These are phyloP conservation scores for Holothuria scabra DNA, from an alignment of 53 echinoderm and acorn worm genomes.

Conservation along the genomic window DNA sequence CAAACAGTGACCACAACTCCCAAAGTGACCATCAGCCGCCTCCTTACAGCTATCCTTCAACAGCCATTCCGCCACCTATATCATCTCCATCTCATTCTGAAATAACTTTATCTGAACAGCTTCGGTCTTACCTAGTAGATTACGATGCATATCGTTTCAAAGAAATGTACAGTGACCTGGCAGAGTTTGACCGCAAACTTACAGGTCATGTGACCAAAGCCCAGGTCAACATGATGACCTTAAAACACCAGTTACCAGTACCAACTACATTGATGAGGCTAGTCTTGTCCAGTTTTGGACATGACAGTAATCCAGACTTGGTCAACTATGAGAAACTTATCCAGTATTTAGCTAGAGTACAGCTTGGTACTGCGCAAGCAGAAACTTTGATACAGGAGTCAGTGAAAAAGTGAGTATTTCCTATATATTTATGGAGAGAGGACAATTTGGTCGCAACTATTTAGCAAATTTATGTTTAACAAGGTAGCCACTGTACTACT, in stretches of 20 bases:
- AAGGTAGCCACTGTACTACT: too few relatives aligned
- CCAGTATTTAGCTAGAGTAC: slow-evolving; percentile 91
- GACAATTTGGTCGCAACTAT: too few relatives aligned
- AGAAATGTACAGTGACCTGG: slow-evolving; percentile 92
- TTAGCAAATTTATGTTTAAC: too few relatives aligned
- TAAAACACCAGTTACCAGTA: slow-evolving; percentile 80
- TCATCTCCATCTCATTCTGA: slow-evolving; percentile 51
- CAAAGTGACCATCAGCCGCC: slow-evolving; percentile 7
- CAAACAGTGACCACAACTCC: not conserved
- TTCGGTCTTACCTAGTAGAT: slow-evolving; percentile 59
- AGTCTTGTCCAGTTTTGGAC: slow-evolving; percentile 88
- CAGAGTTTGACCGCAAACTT: slow-evolving; percentile 87
- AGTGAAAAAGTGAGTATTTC: slow-evolving; percentile 74
- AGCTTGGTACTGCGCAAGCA: slow-evolving; percentile 88
- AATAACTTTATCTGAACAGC: slow-evolving; percentile 64
- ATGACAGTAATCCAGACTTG: slow-evolving; percentile 74
- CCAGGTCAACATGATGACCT: slow-evolving; percentile 85
- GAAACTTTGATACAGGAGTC: slow-evolving; percentile 86
- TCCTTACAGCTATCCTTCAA: not conserved
- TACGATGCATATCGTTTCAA: slow-evolving; percentile 86
- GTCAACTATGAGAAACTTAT: slow-evolving; percentile 97
- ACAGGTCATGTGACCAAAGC: slow-evolving; percentile 82
- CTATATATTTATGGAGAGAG: too few relatives aligned
- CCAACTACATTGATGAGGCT: slow-evolving; percentile 70
- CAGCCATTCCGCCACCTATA: slow-evolving; percentile 15